phyloP scores from a whole-genome alignment of 2,888 invertebrate genomes.

The Andrena bucephala region DNA sequence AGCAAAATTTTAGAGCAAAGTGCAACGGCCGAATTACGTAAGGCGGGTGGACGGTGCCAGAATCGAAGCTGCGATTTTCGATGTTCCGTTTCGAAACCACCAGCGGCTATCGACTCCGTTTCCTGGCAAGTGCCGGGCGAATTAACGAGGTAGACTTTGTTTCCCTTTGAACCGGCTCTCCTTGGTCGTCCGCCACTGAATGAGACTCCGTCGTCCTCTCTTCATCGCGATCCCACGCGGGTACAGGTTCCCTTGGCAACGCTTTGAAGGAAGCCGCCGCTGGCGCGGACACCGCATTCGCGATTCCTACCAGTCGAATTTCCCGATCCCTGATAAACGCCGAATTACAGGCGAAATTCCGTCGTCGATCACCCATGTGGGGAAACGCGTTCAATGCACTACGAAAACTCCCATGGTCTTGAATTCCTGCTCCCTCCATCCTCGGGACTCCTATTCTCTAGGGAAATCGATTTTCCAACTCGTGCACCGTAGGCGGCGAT shows the following conservation, averaged over 20 bases:
- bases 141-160: constrained; percentile 55
- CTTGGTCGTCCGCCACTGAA: constrained; percentile 38
- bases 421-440: neutral
- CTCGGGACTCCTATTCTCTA: neutral
- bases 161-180: constrained; percentile 46
- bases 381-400: neutral
- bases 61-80: constrained; percentile 62
- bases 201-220: constrained; percentile 2
- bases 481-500: neutral
- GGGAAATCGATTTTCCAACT: neutral
- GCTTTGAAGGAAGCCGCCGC: constrained; percentile 70
- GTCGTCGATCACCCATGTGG: neutral
- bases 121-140: constrained; percentile 45
- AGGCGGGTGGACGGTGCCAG: constrained; percentile 58
- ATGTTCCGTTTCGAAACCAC: constrained; percentile 40
- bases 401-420: neutral
- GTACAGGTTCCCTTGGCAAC: constrained; percentile 47
- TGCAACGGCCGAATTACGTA: constrained; percentile 68
- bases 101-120: constrained; percentile 30
- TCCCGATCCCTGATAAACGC: constrained; percentile 47
- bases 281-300: constrained; percentile 19
- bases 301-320: constrained; percentile 66
- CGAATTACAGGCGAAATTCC: constrained; percentile 32
- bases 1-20: constrained; percentile 57
- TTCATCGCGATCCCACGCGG: constrained; percentile 52